A percentile compares a stretch with the other conserved stretches of the same genome.
These are phyloP conservation scores for Scaptomyza hsui DNA, from an alignment of 1,140 invertebrate genomes.

Conservation along the genomic window DNA sequence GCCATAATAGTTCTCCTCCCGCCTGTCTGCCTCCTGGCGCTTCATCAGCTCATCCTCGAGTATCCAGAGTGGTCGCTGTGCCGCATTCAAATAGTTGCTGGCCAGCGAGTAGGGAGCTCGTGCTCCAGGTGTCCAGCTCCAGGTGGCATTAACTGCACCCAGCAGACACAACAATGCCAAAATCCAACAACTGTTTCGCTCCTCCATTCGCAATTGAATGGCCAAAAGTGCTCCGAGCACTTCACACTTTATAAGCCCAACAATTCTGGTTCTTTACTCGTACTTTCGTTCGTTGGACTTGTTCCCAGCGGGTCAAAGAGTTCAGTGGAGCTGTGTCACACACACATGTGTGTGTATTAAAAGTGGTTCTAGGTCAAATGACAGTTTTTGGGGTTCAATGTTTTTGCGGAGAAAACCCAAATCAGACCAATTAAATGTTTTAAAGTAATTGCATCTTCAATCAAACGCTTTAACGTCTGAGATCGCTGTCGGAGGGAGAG, in stretches of 20 bases:
- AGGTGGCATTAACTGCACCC: slow-evolving; percentile 9
- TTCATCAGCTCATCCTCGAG: slow-evolving; percentile 65
- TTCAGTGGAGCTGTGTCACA: slow-evolving; percentile 34
- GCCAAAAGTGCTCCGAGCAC: not conserved
- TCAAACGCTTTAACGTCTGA: not conserved
- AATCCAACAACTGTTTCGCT: slow-evolving; percentile 37
- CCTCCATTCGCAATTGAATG: slow-evolving; percentile 50
- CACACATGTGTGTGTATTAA: not conserved
- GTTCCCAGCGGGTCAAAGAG: slow-evolving; percentile 50
- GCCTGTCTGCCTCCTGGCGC: slow-evolving; percentile 34
- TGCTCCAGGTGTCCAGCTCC: slow-evolving; percentile 10
- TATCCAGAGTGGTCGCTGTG: slow-evolving; percentile 72
- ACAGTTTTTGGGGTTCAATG: too few relatives aligned
- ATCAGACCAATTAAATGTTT: not conserved
- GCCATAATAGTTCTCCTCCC: slow-evolving; percentile 38
- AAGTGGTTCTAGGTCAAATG: not conserved
- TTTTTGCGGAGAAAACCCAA: not conserved
- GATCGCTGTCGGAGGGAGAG: not conserved
- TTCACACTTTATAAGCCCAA: slow-evolving; percentile 46
- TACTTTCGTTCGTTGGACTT: slow-evolving; percentile 67
- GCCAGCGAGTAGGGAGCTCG: not conserved
- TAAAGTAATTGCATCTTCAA: not conserved
- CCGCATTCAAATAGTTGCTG: slow-evolving; percentile 37
- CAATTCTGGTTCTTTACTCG: slow-evolving; percentile 4
- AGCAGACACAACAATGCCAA: slow-evolving; percentile 19